Conservation (phyloP, 2,888 invertebrate genomes). For the Taphrorychus bicolor region DNA sequence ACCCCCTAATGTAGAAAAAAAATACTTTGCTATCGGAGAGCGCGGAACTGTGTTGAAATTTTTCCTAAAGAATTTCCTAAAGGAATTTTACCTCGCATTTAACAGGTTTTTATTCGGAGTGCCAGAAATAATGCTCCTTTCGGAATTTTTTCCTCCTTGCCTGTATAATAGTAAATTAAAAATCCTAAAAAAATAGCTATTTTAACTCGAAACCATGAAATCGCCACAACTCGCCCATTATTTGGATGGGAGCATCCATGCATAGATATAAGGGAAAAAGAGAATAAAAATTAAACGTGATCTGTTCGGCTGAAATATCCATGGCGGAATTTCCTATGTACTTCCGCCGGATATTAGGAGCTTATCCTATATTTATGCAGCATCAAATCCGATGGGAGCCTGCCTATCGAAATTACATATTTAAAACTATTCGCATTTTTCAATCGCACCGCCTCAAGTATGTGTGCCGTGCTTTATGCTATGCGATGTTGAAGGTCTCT, state of each 20-base stretch:
- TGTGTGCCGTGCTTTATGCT: too few relatives aligned
- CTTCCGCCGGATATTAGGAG: background rate
- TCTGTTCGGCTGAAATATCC: background rate
- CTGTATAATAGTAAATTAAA: background rate
- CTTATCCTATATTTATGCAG: background rate
- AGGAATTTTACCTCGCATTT: background rate
- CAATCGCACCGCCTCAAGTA: too few relatives aligned
- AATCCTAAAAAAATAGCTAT: background rate
- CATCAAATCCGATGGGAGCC: background rate
- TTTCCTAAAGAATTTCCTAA: background rate
- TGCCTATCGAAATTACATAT: background rate
- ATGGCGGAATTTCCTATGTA: too few relatives aligned
- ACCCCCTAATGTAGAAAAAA: background rate
- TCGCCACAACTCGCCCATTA: too few relatives aligned
- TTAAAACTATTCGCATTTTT: background rate
- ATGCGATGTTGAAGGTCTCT: too few relatives aligned
- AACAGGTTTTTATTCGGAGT: background rate
- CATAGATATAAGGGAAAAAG: too few relatives aligned
- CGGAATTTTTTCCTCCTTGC: background rate
- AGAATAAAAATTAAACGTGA: background rate
- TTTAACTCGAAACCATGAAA: background rate
- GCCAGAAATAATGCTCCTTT: background rate
- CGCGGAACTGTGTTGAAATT: background rate
- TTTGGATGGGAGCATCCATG: too few relatives aligned
- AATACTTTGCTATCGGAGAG: background rate